Percentiles rank a stretch among this genome's conserved stretches.
Conservation (phyloP, 1,140 invertebrate genomes). For the Atta texana region DNA sequence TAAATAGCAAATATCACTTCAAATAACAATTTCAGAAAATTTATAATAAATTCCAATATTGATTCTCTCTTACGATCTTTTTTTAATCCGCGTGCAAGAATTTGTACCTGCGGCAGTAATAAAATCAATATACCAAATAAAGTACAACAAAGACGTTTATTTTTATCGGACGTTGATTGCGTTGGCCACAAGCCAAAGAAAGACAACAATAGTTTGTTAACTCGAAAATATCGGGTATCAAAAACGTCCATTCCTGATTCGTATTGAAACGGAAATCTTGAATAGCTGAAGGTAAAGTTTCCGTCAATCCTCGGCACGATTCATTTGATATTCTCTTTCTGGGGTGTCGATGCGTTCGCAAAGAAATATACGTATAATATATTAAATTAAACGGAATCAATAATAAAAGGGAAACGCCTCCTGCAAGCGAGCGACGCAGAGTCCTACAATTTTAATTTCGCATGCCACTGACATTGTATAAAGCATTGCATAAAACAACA, state of each 20-base stretch:
- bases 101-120: slow-evolving; percentile 15
- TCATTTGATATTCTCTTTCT: slow-evolving; percentile 47
- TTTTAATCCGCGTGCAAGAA: no score
- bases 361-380: slow-evolving; percentile 12
- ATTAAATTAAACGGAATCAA: slow-evolving; percentile 30
- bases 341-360: not conserved
- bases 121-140: not conserved
- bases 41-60: not conserved
- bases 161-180: not conserved
- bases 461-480: not conserved
- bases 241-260: slow-evolving; percentile 9
- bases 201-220: slow-evolving; percentile 16
- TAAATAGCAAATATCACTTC: not conserved
- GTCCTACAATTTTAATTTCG: slow-evolving; percentile 15
- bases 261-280: slow-evolving; percentile 30
- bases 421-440: not conserved
- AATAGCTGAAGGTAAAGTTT: not conserved
- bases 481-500: not conserved
- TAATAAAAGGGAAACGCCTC: not conserved
- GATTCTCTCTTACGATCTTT: not conserved
- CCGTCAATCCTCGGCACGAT: not conserved
- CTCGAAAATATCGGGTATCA: slow-evolving; percentile 24
- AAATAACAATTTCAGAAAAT: not conserved
- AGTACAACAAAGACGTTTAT: not conserved
- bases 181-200: slow-evolving; percentile 3